These are phyloP conservation scores for Ranitomeya imitator DNA, from an alignment of 2,113 vertebrate genomes.

Conservation along the genomic window DNA sequence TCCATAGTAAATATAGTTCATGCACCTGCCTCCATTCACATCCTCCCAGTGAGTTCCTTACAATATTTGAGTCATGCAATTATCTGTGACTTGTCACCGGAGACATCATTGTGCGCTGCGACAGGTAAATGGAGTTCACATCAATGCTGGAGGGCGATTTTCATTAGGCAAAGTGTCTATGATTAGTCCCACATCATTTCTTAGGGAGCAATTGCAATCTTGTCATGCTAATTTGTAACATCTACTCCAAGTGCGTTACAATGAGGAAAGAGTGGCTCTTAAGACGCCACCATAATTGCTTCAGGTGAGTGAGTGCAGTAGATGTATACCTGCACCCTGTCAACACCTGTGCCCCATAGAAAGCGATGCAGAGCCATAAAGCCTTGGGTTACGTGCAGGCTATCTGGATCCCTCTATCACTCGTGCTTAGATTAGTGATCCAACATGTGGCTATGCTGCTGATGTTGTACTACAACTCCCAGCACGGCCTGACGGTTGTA, in stretches of 20 bases:
- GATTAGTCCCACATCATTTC: conserved; percentile 41
- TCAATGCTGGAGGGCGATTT: conserved; percentile 29
- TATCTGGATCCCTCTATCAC: neutral
- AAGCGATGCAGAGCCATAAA: neutral
- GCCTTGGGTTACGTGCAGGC: neutral
- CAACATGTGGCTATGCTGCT: no score
- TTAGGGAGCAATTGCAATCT: neutral
- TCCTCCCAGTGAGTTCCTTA: neutral
- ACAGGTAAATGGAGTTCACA: conserved; percentile 16
- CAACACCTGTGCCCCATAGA: neutral
- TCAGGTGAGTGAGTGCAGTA: conserved; percentile 12
- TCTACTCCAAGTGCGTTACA: conserved; percentile 11
- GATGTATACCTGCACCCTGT: neutral
- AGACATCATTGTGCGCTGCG: neutral
- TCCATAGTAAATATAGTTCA: conserved; percentile 18
- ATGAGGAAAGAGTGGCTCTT: conserved; percentile 8
- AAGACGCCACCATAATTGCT: conserved; percentile 3
- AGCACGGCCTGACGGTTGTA: no score
- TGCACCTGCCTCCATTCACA: conserved; percentile 42
- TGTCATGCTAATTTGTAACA: conserved; percentile 40
- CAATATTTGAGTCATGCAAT: conserved; percentile 30
- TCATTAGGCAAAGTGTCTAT: conserved; percentile 40
- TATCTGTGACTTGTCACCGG: conserved; percentile 34
- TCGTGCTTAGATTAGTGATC: no score
- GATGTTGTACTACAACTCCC: no score